Conservation (phyloP, 2,113 vertebrate genomes). For the Gymnorhina tibicen region DNA sequence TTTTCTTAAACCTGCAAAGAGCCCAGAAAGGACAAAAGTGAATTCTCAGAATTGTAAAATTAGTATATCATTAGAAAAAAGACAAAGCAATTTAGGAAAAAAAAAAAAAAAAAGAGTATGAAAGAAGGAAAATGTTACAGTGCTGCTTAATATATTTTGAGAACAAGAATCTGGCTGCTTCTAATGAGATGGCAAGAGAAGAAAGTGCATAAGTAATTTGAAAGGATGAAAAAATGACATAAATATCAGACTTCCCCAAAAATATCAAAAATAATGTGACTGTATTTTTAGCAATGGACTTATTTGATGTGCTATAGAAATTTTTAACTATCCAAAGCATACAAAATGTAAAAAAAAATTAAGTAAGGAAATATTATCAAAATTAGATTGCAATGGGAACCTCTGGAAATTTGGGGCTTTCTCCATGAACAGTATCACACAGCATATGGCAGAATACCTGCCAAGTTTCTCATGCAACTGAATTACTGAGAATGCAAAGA, state of each 20-base stretch:
- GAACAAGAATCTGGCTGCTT: background rate
- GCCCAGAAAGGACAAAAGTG: background rate
- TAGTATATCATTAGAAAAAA: background rate
- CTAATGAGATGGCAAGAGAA: background rate
- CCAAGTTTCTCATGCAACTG: background rate
- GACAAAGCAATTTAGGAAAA: background rate
- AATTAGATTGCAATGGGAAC: background rate
- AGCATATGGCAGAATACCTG: background rate
- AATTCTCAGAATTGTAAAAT: background rate
- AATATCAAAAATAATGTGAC: background rate
- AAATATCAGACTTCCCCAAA: background rate
- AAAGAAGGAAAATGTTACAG: background rate
- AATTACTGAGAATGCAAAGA: background rate
- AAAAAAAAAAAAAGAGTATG: background rate
- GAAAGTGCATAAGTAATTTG: background rate
- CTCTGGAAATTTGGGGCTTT: background rate
- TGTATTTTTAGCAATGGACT: background rate
- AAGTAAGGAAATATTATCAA: background rate
- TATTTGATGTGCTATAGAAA: background rate
- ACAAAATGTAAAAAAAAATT: background rate
- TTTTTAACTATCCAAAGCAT: background rate
- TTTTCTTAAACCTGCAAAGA: background rate
- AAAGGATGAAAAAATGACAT: background rate
- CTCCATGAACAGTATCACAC: background rate
- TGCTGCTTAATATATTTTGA: background rate